Percentiles rank a stretch among this genome's conserved stretches.
phyloP scores from a whole-genome alignment of 2,113 vertebrate genomes.

The Plotosus lineatus region DNA sequence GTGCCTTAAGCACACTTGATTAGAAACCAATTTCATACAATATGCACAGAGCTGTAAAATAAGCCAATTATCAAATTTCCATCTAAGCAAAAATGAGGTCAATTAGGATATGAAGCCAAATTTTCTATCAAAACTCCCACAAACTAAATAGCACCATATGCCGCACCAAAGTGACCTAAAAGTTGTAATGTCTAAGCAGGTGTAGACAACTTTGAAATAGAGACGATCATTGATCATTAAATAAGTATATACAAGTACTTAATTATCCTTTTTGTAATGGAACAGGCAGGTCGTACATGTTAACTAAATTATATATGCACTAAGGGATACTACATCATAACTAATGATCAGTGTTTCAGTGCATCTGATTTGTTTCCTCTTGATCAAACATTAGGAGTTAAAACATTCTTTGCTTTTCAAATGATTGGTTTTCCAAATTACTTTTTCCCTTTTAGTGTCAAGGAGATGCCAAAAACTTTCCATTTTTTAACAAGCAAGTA shows the following conservation, averaged over 20 bases:
- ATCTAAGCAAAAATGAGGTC: not conserved
- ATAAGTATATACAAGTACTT: too few relatives aligned
- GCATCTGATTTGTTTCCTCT: not conserved
- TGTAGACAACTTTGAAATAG: not conserved
- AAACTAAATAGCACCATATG: not conserved
- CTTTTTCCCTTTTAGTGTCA: conserved; percentile 3
- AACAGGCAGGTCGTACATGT: not conserved
- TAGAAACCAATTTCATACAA: not conserved
- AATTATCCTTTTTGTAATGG: conserved; percentile 26
- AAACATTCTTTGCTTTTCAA: not conserved
- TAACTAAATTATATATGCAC: not conserved
- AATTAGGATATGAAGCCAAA: not conserved
- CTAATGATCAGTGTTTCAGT: not conserved
- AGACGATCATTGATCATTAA: conserved; percentile 23
- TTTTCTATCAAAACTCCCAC: not conserved
- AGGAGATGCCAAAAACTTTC: not conserved
- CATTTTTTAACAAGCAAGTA: conserved; percentile 11
- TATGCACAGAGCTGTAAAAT: not conserved
- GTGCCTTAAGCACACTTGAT: not conserved
- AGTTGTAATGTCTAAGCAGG: conserved; percentile 5
- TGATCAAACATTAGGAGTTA: not conserved
- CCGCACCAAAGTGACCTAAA: not conserved
- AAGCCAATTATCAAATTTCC: not conserved
- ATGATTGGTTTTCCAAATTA: conserved; percentile 6
- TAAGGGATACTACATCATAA: not conserved